phyloP scores from a whole-genome alignment of 1,140 invertebrate species.

The Lethocerus indicus region DNA sequence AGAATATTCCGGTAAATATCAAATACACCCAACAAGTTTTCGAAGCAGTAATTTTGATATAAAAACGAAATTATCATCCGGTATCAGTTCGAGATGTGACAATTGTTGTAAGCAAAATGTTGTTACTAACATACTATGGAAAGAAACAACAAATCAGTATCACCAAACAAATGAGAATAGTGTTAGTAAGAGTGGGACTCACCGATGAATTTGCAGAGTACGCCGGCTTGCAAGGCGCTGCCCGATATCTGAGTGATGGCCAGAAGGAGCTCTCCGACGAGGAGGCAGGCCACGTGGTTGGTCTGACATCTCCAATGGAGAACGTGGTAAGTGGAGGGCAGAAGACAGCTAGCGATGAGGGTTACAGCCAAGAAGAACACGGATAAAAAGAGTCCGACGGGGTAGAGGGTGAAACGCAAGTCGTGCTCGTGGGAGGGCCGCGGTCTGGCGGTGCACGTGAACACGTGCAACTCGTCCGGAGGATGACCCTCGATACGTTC shows the following conservation, averaged over 20 bases:
- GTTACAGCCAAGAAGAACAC: slow-evolving; percentile 60
- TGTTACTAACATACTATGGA: too few species aligned
- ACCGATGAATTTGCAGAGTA: slow-evolving; percentile 43
- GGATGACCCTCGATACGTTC: slow-evolving; percentile 34
- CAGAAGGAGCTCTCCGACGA: slow-evolving; percentile 57
- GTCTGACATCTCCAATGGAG: slow-evolving; percentile 72
- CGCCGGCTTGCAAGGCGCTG: slow-evolving; percentile 32
- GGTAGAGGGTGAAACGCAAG: slow-evolving; percentile 45
- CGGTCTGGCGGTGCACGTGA: slow-evolving; percentile 31
- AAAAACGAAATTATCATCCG: too few species aligned
- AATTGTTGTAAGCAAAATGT: too few species aligned
- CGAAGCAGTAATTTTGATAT: too few species aligned
- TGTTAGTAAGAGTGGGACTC: too few species aligned
- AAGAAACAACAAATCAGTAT: too few species aligned
- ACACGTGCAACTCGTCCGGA: slow-evolving; percentile 31
- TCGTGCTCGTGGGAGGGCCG: slow-evolving; percentile 32
- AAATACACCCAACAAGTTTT: too few species aligned
- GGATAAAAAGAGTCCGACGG: slow-evolving; percentile 54
- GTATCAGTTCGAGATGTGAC: too few species aligned
- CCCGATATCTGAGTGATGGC: slow-evolving; percentile 50
- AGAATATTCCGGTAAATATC: too few species aligned
- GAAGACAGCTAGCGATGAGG: slow-evolving; percentile 48
- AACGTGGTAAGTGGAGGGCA: slow-evolving; percentile 63
- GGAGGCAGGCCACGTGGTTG: slow-evolving; percentile 59
- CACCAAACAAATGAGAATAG: too few species aligned